Conservation (phyloP, 2,888 invertebrate species). For the Clitarchus hookeri region DNA sequence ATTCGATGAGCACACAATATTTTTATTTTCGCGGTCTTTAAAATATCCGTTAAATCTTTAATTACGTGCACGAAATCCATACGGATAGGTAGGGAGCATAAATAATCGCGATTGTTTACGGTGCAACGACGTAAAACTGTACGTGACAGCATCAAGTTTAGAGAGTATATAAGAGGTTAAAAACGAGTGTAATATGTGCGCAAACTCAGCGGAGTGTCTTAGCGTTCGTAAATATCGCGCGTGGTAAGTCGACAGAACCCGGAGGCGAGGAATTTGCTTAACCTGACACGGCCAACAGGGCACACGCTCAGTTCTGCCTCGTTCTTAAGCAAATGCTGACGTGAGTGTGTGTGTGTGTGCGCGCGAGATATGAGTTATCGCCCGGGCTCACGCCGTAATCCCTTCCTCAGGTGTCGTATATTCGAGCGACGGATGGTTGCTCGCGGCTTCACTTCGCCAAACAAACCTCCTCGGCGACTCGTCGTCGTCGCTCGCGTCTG, state of each 20-base stretch:
- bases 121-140: neutral
- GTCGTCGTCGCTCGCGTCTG: too few species aligned
- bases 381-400: neutral
- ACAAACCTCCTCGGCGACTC: neutral
- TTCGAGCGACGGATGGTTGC: neutral
- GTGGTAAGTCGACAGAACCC: neutral
- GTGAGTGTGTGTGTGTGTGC: neutral
- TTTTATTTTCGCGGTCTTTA: too few species aligned
- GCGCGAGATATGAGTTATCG: neutral
- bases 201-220: neutral
- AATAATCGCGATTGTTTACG: neutral
- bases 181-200: neutral
- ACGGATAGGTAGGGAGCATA: neutral
- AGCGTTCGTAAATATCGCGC: neutral
- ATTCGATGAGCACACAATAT: too few species aligned
- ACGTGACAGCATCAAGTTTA: neutral
- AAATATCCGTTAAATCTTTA: too few species aligned
- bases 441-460: neutral
- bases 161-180: neutral
- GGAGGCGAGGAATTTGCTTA: neutral
- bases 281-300: neutral
- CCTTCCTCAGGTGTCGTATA: neutral
- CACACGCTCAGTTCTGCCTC: neutral
- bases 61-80: too few species aligned
- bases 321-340: neutral